These are phyloP conservation scores for Mystacides longicornis DNA, from an alignment of 2,888 invertebrate genomes.

Conservation along the genomic window DNA sequence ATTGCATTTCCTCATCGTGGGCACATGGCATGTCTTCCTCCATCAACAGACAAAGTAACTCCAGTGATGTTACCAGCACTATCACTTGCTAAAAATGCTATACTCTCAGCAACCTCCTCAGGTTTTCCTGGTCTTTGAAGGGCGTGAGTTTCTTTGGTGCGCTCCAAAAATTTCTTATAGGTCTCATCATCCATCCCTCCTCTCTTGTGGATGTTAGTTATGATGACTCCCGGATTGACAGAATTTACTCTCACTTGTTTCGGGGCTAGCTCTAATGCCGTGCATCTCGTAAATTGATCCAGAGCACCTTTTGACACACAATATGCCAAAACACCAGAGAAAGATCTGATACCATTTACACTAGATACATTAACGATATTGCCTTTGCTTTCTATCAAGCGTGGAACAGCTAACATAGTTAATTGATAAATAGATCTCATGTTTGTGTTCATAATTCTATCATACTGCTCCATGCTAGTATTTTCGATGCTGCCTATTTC, in stretches of 20 bases:
- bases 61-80: slow-evolving; percentile 67
- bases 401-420: slow-evolving; percentile 46
- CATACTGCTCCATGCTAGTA: slow-evolving; percentile 47
- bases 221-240: slow-evolving; percentile 62
- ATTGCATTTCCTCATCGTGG: too few species aligned
- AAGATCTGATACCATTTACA: slow-evolving; percentile 57
- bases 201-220: slow-evolving; percentile 58
- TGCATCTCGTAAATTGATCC: slow-evolving; percentile 64
- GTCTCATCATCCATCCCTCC: slow-evolving; percentile 56
- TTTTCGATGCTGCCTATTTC: slow-evolving; percentile 44
- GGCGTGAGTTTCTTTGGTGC: slow-evolving; percentile 59
- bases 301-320: slow-evolving; percentile 63
- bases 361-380: slow-evolving; percentile 53
- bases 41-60: slow-evolving; percentile 64
- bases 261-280: slow-evolving; percentile 55
- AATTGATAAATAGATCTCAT: slow-evolving; percentile 36
- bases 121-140: slow-evolving; percentile 55
- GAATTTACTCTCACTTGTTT: slow-evolving; percentile 56
- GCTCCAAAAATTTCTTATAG: slow-evolving; percentile 56
- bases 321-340: slow-evolving; percentile 59
- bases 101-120: slow-evolving; percentile 59
- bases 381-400: slow-evolving; percentile 40
- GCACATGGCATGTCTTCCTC: slow-evolving; percentile 62
- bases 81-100: slow-evolving; percentile 64
- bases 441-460: slow-evolving; percentile 48